phyloP scores from a whole-genome alignment of 2,113 vertebrate species.

The Scolopax mira region DNA sequence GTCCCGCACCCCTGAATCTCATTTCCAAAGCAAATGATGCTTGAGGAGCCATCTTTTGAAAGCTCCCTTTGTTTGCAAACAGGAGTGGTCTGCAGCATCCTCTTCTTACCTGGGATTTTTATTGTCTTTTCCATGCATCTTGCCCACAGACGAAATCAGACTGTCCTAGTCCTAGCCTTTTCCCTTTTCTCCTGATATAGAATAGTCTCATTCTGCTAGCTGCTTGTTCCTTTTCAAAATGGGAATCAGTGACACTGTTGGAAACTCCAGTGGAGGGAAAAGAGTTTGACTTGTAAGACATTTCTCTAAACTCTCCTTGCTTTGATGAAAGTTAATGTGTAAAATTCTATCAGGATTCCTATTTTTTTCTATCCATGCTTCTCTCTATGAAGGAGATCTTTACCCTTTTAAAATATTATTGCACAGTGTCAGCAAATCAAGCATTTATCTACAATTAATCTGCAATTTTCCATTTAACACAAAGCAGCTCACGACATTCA shows the following conservation, averaged over 20 bases:
- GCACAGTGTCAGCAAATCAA: not conserved
- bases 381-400: not conserved
- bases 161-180: not conserved
- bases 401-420: not conserved
- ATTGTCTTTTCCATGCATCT: not conserved
- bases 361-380: not conserved
- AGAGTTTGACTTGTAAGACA: not conserved
- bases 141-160: not conserved
- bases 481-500: not conserved
- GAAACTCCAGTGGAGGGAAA: not conserved
- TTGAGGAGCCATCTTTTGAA: not conserved
- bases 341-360: not conserved
- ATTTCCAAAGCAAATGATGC: not conserved
- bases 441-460: not conserved
- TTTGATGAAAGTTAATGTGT: not conserved
- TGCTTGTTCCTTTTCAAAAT: not conserved
- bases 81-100: not conserved
- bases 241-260: accelerated
- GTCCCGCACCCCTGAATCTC: accelerated
- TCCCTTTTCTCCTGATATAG: not conserved
- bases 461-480: not conserved
- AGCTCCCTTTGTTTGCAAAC: not conserved
- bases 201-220: not conserved
- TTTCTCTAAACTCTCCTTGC: not conserved
- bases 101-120: not conserved